phyloP scores from a whole-genome alignment of 1,140 invertebrate genomes.

The Oscheius sp. region DNA sequence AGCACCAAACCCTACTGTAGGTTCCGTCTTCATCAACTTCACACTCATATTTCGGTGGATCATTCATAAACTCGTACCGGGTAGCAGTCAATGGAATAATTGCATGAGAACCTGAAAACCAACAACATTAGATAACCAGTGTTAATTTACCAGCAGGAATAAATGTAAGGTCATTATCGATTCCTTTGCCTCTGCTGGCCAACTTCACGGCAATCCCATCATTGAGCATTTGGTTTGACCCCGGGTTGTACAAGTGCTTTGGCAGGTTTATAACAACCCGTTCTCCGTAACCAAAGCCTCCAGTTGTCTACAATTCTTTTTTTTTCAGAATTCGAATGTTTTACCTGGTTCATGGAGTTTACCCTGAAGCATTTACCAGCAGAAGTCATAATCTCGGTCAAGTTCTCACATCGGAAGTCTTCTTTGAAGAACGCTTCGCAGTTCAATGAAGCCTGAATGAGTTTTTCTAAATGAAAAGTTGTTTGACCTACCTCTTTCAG shows the following conservation, averaged over 20 bases:
- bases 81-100: constrained; percentile 53
- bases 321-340: neutral
- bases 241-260: constrained; percentile 47
- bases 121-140: neutral
- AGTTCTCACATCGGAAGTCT: constrained; percentile 35
- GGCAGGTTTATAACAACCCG: constrained; percentile 45
- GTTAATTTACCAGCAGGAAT: constrained; percentile 39
- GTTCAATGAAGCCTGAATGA: constrained; percentile 25
- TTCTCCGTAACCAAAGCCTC: constrained; percentile 47
- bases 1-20: constrained; percentile 54
- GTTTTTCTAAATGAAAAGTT: neutral
- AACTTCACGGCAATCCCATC: constrained; percentile 52
- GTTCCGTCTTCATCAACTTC: constrained; percentile 37
- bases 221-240: constrained; percentile 54
- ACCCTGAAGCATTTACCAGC: constrained; percentile 27
- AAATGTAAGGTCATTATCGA: constrained; percentile 53
- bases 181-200: constrained; percentile 45
- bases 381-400: constrained; percentile 52
- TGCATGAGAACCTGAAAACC: constrained; percentile 48
- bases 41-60: constrained; percentile 50
- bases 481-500: constrained; percentile 1
- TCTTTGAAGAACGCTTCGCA: constrained; percentile 48
- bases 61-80: constrained; percentile 54
- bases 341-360: neutral
- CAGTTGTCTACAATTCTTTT: constrained; percentile 18